Evolutionary conservation across 2,113 vertebrate species (phyloP).

Genomic region (Myotis davidii): DNA sequence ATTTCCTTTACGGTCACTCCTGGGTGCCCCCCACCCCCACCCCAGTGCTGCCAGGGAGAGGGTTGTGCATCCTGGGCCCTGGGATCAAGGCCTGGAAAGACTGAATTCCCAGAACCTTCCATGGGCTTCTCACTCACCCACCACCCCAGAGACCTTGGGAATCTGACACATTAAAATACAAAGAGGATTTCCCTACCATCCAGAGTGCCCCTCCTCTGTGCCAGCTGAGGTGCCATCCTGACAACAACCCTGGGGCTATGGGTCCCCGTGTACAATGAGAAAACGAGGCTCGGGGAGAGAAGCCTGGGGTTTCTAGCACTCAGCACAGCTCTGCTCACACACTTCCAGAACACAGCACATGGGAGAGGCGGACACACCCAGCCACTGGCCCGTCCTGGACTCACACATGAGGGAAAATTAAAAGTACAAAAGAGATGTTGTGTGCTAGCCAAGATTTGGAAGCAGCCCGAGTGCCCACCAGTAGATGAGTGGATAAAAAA

Average conservation of each 20-base stretch:
- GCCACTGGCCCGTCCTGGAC: background rate
- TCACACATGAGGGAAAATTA: background rate
- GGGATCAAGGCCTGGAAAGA: background rate
- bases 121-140: background rate
- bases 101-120: background rate
- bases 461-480: background rate
- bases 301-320: background rate
- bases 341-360: rapidly evolving
- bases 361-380: rapidly evolving
- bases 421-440: background rate
- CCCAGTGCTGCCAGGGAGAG: background rate
- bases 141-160: rapidly evolving
- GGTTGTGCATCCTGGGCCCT: background rate
- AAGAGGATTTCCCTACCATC: background rate
- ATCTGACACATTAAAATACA: background rate
- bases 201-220: background rate
- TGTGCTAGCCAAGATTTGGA: background rate
- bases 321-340: background rate
- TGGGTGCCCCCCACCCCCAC: background rate
- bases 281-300: background rate
- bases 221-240: background rate
- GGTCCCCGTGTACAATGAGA: background rate
- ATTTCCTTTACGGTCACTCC: background rate
- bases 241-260: no score
- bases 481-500: background rate